A percentile compares a stretch with the other conserved stretches of the same genome.
Evolutionary conservation across 2,113 vertebrate genomes (phyloP).

Genomic region (Recurvirostra avosetta): DNA sequence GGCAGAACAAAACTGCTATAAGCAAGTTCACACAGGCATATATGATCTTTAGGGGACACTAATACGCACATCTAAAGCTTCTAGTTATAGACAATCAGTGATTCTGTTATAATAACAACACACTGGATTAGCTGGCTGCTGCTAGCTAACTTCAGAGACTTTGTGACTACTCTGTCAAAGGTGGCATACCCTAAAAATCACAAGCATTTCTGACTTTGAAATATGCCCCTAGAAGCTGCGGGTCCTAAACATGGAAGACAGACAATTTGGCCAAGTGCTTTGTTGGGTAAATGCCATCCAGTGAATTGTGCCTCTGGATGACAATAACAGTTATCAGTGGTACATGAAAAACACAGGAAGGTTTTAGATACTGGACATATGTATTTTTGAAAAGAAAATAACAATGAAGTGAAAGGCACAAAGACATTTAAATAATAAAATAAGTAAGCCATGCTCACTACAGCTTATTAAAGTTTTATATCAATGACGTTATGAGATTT

Average conservation of each 20-base stretch:
- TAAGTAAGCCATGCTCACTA: neutral
- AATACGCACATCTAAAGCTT: neutral
- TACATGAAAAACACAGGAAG: neutral
- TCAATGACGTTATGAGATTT: neutral
- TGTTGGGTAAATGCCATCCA: neutral
- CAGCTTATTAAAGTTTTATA: neutral
- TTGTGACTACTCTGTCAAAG: neutral
- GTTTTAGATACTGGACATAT: neutral
- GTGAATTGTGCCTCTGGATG: neutral
- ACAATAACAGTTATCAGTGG: neutral
- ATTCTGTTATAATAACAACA: neutral
- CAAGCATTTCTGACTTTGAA: neutral
- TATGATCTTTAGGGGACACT: fast-evolving
- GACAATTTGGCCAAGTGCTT: neutral
- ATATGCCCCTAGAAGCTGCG: neutral
- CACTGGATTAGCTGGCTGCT: neutral
- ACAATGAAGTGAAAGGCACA: neutral
- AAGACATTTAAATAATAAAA: neutral
- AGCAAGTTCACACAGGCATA: fast-evolving
- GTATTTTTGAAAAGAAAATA: neutral
- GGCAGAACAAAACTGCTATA: neutral
- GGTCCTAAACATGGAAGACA: neutral
- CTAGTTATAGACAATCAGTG: neutral
- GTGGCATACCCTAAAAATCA: neutral
- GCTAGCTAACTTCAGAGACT: neutral